A percentile compares a stretch with the other conserved stretches of the same genome.
Evolutionary conservation across 2,888 invertebrate species (phyloP).

Genomic region (Acrobasis consociella): DNA sequence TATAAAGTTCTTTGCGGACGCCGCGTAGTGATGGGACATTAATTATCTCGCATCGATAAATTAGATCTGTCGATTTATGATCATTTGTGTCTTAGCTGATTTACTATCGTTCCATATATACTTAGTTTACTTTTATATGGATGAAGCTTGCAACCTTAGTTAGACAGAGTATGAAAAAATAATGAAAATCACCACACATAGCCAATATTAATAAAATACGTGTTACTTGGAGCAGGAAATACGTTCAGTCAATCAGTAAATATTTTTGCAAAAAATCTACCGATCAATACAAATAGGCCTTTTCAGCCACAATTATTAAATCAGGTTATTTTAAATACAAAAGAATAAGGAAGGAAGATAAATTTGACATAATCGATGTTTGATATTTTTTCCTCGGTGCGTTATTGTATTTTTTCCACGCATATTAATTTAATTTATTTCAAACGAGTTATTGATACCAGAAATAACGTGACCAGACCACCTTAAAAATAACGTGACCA

Average conservation of each 20-base stretch:
- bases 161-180: no score
- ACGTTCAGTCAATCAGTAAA: neutral
- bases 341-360: neutral
- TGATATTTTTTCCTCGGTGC: neutral
- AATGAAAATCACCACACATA: neutral
- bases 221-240: neutral
- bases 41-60: slow-evolving; percentile 21
- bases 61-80: neutral
- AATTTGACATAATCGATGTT: neutral
- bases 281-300: neutral
- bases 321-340: neutral
- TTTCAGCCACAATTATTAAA: neutral
- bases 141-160: no score
- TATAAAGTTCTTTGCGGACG: slow-evolving; percentile 43
- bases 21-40: slow-evolving; percentile 42
- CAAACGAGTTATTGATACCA: slow-evolving; percentile 7
- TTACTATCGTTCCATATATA: neutral
- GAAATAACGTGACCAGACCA: slow-evolving; percentile 1
- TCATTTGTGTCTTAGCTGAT: no score
- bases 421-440: neutral
- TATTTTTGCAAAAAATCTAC: neutral
- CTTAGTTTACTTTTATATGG: no score
- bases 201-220: neutral
- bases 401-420: neutral
- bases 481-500: slow-evolving; percentile 1